phyloP scores from a whole-genome alignment of 2,888 invertebrate genomes.

The Gortyna flavago region DNA sequence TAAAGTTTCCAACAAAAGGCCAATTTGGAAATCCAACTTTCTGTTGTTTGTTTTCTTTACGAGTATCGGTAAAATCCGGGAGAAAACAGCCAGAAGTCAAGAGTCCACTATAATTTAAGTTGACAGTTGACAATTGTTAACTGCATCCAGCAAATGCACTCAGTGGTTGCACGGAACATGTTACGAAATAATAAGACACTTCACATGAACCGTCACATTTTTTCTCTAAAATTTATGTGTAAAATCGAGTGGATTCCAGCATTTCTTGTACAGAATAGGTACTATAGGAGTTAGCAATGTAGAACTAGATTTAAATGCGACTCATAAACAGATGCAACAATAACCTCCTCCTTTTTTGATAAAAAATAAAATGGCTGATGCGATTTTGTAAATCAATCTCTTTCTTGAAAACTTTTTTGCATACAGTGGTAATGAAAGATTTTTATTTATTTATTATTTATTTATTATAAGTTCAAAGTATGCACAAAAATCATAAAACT shows the following conservation, averaged over 20 bases:
- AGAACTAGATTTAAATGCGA: not conserved
- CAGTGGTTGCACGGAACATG: not conserved
- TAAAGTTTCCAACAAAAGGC: not conserved
- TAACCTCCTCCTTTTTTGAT: not conserved
- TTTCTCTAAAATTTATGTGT: not conserved
- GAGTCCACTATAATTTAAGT: not conserved
- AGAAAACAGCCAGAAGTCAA: not conserved
- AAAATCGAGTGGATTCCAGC: not conserved
- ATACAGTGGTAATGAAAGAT: not conserved
- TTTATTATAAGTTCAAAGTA: too few relatives aligned
- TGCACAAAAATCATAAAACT: too few relatives aligned
- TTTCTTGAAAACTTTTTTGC: not conserved
- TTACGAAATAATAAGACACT: not conserved
- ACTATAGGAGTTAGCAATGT: not conserved
- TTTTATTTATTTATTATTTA: not conserved
- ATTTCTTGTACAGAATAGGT: not conserved
- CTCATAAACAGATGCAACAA: not conserved
- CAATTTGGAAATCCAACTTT: not conserved
- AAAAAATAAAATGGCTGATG: not conserved
- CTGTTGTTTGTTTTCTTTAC: not conserved
- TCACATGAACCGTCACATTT: not conserved
- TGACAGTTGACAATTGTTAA: not conserved
- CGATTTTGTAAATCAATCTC: not conserved
- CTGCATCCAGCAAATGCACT: not conserved
- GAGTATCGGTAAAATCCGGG: not conserved